Percentiles rank a stretch among this genome's conserved stretches.
These are phyloP conservation scores for Cydia strobilella DNA, from an alignment of 1,140 invertebrate genomes.

Conservation along the genomic window DNA sequence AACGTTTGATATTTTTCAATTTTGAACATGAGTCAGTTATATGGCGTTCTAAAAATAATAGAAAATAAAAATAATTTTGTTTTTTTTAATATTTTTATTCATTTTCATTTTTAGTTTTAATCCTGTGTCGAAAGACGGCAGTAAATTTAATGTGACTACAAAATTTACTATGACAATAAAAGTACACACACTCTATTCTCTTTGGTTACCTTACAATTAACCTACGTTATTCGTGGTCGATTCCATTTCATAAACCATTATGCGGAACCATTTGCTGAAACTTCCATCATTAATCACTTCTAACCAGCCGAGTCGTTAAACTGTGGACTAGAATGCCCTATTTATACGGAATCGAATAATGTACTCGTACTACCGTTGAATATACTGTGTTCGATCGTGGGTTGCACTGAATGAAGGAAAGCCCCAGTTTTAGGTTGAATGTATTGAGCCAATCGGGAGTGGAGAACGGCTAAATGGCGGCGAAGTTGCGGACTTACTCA, in stretches of 20 bases:
- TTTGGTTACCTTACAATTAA: no score
- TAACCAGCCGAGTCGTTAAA: slow-evolving; percentile 24
- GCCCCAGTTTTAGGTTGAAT: slow-evolving; percentile 16
- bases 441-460: slow-evolving; percentile 31
- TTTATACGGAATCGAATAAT: slow-evolving; percentile 8
- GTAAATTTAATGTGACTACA: no score
- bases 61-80: no score
- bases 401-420: slow-evolving; percentile 13
- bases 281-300: slow-evolving; percentile 25
- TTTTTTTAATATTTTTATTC: no score
- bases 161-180: no score
- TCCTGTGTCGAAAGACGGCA: no score
- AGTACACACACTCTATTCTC: no score
- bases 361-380: background rate
- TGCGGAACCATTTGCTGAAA: slow-evolving; percentile 15
- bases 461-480: slow-evolving; percentile 26
- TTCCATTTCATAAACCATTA: slow-evolving; percentile 22
- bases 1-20: no score
- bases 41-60: no score
- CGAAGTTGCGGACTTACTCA: slow-evolving; percentile 25
- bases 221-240: background rate
- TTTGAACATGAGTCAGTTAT: no score
- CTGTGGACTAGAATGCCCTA: slow-evolving; percentile 14
- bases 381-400: slow-evolving; percentile 8
- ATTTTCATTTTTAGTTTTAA: no score